Base-by-base conservation (phyloP, 2,113 vertebrate species). In the Pelecanus crispus region DNA sequence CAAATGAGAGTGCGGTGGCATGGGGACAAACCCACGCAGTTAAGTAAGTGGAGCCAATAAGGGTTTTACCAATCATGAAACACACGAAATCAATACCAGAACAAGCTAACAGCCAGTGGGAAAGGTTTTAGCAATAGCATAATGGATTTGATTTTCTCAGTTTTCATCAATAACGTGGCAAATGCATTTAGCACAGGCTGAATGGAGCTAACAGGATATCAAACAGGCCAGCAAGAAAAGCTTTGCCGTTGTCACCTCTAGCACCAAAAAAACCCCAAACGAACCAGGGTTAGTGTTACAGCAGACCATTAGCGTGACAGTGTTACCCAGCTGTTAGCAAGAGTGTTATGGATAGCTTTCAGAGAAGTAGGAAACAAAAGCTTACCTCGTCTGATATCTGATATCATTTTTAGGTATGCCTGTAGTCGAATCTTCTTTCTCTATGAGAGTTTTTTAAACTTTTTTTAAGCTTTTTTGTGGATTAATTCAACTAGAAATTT, bases 91-190 rank as follows among this genome's bases (percentile, higher is more conserved):
- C 92, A 31, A 95, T 95, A 80, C 7, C 65, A 85, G 82, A 90
- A 45, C 79, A 90, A 90, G 82, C 92, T 73, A 86, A 19, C 75
- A 96, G 87, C 70, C 80, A 17, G 81, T 45, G 87, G 73, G 65
- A 72, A 79, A 62, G 70, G 75, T 49, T 96, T 92, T 88, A 88
- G 92, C 67, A 61, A 26, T 61, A 91, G 49, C 9, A 5, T 91
- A 90, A 94, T 91, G 92, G 90, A 28, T 97, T 96, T 86, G 86
- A 96, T 97, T 97, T 95, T 68, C 93, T 94, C 92, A 58, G 73
- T 85, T 94, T 80, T 56, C 75, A 63, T 94, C 82, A 61, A 49
- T 93, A 95, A 73, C 0, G 7, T 61, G 68, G 82, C 68, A 92
- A 88, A 88, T 86, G 75, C 93, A 65, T 93, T 97, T 91, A 91